Percentiles rank a stretch among this genome's conserved stretches.
Evolutionary conservation across 2,797 vertebrate genomes (phyloP).

Genomic region (Amblyopsis hoosieri): DNA sequence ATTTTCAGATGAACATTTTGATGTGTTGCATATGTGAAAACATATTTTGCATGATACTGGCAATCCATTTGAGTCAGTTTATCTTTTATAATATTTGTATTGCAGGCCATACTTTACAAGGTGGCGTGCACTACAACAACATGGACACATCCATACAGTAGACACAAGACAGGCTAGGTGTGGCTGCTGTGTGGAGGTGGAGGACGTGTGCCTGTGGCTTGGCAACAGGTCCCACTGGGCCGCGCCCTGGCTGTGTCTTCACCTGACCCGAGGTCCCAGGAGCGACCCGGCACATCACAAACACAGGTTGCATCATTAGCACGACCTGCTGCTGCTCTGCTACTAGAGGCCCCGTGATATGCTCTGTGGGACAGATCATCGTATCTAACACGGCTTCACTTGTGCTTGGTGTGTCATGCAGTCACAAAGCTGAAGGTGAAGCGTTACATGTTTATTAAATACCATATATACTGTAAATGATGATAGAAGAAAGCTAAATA

Average conservation of each 20-base stretch:
- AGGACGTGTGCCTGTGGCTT: conserved; percentile 48
- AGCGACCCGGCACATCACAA: conserved; percentile 71
- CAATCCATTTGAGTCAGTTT: neutral
- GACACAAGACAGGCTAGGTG: neutral
- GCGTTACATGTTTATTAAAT: no score
- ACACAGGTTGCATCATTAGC: conserved; percentile 81
- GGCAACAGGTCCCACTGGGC: conserved; percentile 72
- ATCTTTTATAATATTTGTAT: neutral
- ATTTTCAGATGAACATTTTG: no score
- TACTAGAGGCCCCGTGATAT: conserved; percentile 41
- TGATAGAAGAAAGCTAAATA: no score
- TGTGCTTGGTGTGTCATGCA: no score
- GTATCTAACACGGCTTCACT: conserved; percentile 4
- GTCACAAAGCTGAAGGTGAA: no score
- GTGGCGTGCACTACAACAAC: neutral
- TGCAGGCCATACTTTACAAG: no score
- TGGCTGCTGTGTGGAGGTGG: conserved; percentile 29
- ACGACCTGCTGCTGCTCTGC: conserved; percentile 64
- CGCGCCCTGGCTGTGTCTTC: conserved; percentile 53
- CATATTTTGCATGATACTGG: no score
- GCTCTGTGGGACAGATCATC: conserved; percentile 48
- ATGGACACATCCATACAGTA: conserved; percentile 29
- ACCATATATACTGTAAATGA: no score
- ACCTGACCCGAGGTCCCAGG: conserved; percentile 70
- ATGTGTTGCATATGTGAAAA: no score